Conservation (phyloP, 1,140 invertebrate species). For the Bombus pascuorum region DNA sequence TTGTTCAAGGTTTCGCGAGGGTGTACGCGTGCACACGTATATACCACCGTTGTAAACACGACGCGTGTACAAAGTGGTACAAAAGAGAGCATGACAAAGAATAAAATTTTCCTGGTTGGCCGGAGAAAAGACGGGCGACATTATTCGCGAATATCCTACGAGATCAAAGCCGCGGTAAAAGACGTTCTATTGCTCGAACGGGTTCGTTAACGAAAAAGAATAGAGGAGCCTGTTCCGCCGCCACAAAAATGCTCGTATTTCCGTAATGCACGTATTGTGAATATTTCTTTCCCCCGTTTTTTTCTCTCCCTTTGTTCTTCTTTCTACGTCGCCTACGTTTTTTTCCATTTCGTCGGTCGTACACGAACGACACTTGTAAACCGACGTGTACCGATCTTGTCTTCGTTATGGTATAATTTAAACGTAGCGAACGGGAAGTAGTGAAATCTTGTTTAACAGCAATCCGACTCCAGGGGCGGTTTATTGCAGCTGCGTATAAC, state of each 20-base stretch:
- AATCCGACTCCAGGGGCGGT: background rate
- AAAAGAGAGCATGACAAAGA: slow-evolving; percentile 34
- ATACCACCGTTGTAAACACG: background rate
- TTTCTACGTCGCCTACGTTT: background rate
- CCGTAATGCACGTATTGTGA: slow-evolving; percentile 5
- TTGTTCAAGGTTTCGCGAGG: background rate
- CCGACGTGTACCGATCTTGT: background rate
- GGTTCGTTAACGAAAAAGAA: slow-evolving; percentile 59
- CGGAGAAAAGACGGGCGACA: slow-evolving; percentile 53
- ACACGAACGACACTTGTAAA: background rate
- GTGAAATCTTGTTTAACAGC: background rate
- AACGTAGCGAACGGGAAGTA: background rate
- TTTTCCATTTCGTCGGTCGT: too few relatives aligned
- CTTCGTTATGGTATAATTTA: slow-evolving; percentile 27
- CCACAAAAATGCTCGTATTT: slow-evolving; percentile 35
- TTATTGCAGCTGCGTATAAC: background rate
- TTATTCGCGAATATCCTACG: slow-evolving; percentile 64
- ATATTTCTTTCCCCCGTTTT: slow-evolving; percentile 6
- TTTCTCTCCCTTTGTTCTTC: background rate
- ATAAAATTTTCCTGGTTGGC: slow-evolving; percentile 57
- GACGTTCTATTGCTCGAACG: slow-evolving; percentile 62
- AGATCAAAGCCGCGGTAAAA: slow-evolving; percentile 67
- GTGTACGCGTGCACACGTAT: background rate
- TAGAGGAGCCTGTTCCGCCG: slow-evolving; percentile 20
- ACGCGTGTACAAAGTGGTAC: slow-evolving; percentile 33